Percentiles rank a stretch among this genome's conserved stretches.
phyloP scores from a whole-genome alignment of 2,797 vertebrate species.

The Pygocentrus nattereri region DNA sequence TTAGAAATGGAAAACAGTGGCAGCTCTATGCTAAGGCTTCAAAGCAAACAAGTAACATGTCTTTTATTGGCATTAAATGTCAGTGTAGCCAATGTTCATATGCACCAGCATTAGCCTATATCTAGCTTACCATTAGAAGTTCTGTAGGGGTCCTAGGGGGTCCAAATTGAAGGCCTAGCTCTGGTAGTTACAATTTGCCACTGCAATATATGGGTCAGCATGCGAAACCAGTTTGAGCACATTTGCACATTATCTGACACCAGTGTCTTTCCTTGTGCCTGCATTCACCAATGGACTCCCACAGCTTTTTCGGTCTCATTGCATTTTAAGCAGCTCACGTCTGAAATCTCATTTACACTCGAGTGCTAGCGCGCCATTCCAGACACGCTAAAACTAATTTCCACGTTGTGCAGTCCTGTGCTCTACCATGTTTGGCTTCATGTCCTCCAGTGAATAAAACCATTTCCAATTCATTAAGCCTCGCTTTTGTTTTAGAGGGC shows the following conservation, averaged over 20 bases:
- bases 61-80: too few species aligned
- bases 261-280: neutral
- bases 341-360: constrained; percentile 66
- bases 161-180: too few species aligned
- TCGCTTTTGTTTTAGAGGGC: constrained; percentile 68
- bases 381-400: constrained; percentile 51
- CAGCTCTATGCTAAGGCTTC: too few species aligned
- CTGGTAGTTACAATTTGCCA: too few species aligned
- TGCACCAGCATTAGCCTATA: too few species aligned
- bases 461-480: constrained; percentile 77
- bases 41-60: too few species aligned
- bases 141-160: too few species aligned
- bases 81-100: too few species aligned
- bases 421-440: constrained; percentile 55
- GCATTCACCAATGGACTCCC: neutral
- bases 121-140: too few species aligned
- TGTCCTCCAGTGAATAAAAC: constrained; percentile 69
- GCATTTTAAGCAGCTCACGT: constrained; percentile 53
- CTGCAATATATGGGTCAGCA: neutral
- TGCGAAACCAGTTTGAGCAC: neutral
- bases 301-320: neutral
- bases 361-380: constrained; percentile 30
- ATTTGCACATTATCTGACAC: neutral
- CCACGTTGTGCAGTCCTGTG: constrained; percentile 39
- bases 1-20: too few species aligned